Conservation (phyloP, 2,797 vertebrate species). For the Delichon dasypus region DNA sequence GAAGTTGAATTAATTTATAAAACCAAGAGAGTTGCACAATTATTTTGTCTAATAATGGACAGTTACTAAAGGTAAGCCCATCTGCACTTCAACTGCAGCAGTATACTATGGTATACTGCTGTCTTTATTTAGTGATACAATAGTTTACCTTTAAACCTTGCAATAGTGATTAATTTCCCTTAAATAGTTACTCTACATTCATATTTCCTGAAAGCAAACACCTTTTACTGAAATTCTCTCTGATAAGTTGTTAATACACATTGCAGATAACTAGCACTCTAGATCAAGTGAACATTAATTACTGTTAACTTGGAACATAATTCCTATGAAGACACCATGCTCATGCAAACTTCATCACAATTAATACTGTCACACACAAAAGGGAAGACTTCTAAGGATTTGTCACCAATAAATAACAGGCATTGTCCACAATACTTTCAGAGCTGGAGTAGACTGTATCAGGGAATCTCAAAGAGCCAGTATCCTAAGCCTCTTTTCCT, state of each 20-base stretch:
- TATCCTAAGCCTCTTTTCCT: not conserved
- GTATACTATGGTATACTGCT: not conserved
- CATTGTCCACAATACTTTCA: conserved; percentile 18
- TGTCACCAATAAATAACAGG: conserved; percentile 46
- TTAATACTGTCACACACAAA: conserved; percentile 41
- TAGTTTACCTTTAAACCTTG: conserved; percentile 64
- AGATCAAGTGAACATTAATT: conserved; percentile 72
- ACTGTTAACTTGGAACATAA: conserved; percentile 71
- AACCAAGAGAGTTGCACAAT: conserved; percentile 46
- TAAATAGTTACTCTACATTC: conserved; percentile 51
- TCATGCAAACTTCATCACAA: conserved; percentile 41
- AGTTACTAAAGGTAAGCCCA: conserved; percentile 24
- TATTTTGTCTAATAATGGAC: conserved; percentile 36
- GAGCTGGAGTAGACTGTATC: not conserved
- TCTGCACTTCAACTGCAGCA: conserved; percentile 39
- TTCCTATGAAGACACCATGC: conserved; percentile 54
- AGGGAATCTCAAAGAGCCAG: not conserved
- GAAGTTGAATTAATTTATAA: conserved; percentile 35
- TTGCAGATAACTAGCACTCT: conserved; percentile 55
- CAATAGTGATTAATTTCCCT: conserved; percentile 52
- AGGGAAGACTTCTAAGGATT: conserved; percentile 46
- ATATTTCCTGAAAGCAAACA: conserved; percentile 52
- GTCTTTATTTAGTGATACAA: conserved; percentile 32
- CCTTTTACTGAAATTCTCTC: conserved; percentile 57
- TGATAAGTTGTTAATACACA: conserved; percentile 54